phyloP scores from a whole-genome alignment of 2,888 invertebrate genomes.

The Heptascelio sp. region DNA sequence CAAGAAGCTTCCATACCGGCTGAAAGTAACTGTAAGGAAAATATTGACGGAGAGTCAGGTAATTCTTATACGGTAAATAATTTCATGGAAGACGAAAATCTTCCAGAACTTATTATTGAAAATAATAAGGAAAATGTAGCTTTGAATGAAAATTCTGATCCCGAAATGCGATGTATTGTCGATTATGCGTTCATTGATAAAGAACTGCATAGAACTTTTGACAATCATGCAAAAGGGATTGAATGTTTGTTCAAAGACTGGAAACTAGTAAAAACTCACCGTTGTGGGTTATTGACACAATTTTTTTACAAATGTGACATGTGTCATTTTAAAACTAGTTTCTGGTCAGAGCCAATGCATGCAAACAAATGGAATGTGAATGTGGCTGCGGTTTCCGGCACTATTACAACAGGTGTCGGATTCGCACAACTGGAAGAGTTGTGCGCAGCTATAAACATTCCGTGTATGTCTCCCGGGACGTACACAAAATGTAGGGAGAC shows the following conservation, averaged over 20 bases:
- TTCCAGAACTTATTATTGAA: background rate
- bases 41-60: no score
- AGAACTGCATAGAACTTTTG: constrained; percentile 14
- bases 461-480: background rate
- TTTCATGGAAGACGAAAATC: background rate
- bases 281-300: constrained; percentile 1
- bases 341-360: constrained; percentile 10
- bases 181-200: background rate
- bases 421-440: constrained; percentile 20
- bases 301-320: constrained; percentile 18
- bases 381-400: constrained; percentile 7
- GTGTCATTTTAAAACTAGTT: constrained; percentile 13
- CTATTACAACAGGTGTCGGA: constrained; percentile 1
- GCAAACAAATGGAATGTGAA: background rate
- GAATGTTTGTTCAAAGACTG: constrained; percentile 9
- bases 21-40: no score
- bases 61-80: no score
- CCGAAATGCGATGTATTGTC: constrained; percentile 7
- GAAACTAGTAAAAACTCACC: constrained; percentile 18
- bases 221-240: background rate
- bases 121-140: background rate
- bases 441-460: constrained; percentile 5
- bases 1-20: no score
- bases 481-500: constrained; percentile 3
- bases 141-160: background rate